Percentiles rank a stretch among this genome's conserved stretches.
Conservation (phyloP, 2,113 vertebrate genomes). For the Rhizomys pruinosus region DNA sequence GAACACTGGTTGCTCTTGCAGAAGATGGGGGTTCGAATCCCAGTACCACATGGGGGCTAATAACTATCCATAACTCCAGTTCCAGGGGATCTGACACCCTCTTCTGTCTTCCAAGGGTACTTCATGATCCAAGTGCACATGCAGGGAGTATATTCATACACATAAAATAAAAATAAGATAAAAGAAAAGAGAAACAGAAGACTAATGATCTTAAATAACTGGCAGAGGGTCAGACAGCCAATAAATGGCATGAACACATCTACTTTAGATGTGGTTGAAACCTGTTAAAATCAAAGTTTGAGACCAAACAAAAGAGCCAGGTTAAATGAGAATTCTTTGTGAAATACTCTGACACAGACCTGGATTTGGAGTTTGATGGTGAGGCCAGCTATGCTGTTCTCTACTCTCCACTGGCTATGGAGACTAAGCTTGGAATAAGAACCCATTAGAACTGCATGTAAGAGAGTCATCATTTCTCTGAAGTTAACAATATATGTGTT, state of each 20-base stretch:
- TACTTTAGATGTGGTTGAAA: not conserved
- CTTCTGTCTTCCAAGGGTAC: too few species aligned
- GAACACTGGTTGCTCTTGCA: too few species aligned
- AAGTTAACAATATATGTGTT: constrained; percentile 46
- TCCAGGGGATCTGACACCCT: too few species aligned
- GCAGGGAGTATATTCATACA: too few species aligned
- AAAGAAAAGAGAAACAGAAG: too few species aligned
- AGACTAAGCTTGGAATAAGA: not conserved
- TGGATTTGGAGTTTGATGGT: not conserved
- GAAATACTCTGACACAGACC: not conserved
- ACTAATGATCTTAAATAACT: too few species aligned
- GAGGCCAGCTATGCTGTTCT: not conserved
- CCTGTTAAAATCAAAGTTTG: not conserved
- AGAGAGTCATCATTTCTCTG: not conserved
- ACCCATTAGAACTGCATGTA: not conserved
- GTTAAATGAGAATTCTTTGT: not conserved
- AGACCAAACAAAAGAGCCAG: not conserved
- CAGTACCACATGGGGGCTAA: too few species aligned
- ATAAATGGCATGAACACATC: not conserved
- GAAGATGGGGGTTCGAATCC: too few species aligned
- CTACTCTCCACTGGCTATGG: not conserved
- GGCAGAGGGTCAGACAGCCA: too few species aligned
- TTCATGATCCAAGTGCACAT: too few species aligned
- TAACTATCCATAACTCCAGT: too few species aligned
- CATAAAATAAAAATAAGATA: too few species aligned